phyloP scores from a whole-genome alignment of 2,888 invertebrate species.

The Coleophora flavipennella region DNA sequence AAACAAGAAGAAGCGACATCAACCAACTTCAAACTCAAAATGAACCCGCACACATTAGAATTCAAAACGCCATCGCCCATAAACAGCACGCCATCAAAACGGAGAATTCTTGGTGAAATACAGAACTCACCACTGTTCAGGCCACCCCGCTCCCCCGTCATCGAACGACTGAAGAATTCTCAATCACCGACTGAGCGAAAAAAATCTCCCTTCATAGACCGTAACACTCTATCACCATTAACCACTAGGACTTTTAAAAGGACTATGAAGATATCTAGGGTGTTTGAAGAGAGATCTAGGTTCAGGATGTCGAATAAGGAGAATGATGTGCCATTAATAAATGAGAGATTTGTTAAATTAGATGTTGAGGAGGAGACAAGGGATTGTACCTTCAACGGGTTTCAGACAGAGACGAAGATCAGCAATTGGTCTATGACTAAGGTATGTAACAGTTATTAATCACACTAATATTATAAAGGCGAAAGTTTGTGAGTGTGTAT shows the following conservation, averaged over 20 bases:
- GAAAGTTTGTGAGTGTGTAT: too few relatives aligned
- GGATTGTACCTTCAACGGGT: conserved; percentile 44
- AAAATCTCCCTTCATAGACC: conserved; percentile 24
- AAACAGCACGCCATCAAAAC: conserved; percentile 32
- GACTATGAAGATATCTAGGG: conserved; percentile 39
- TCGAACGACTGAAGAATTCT: conserved; percentile 32
- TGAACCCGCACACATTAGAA: conserved; percentile 52
- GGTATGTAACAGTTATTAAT: too few relatives aligned
- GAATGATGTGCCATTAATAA: conserved; percentile 30
- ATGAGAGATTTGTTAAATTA: conserved; percentile 37
- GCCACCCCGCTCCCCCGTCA: conserved; percentile 29
- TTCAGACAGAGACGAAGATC: conserved; percentile 23
- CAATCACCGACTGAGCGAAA: conserved; percentile 6
- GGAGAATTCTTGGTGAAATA: conserved; percentile 47
- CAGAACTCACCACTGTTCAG: conserved; percentile 21
- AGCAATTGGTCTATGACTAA: conserved; percentile 42
- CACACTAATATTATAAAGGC: too few relatives aligned
- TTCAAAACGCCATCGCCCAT: conserved; percentile 42
- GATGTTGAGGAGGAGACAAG: conserved; percentile 55
- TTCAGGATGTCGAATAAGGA: conserved; percentile 57
- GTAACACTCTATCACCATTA: conserved; percentile 20
- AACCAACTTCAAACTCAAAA: conserved; percentile 49
- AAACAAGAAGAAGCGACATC: conserved; percentile 50
- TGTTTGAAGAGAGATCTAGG: conserved; percentile 46
- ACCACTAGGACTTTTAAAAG: conserved; percentile 17